Conservation (phyloP, 2,888 invertebrate genomes). For the Drosophila parthenogenetica region DNA sequence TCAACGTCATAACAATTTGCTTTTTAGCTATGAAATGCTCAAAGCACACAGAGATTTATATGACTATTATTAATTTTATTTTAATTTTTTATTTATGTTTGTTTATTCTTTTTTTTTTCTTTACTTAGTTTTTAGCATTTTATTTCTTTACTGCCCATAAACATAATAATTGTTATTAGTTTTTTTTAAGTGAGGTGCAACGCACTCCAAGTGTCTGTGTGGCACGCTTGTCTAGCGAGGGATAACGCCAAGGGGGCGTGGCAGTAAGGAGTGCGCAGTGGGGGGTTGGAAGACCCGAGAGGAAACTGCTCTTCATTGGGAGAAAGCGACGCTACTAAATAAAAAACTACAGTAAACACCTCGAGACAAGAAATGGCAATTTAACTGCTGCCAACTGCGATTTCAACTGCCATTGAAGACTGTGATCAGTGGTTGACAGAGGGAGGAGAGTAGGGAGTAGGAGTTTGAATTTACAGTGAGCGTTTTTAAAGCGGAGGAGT, state of each 20-base stretch:
- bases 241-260: slow-evolving; percentile 41
- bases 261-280: neutral
- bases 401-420: slow-evolving; percentile 42
- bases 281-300: neutral
- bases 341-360: slow-evolving; percentile 38
- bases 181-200: slow-evolving; percentile 58
- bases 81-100: slow-evolving; percentile 23
- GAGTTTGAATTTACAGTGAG: neutral
- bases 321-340: slow-evolving; percentile 63
- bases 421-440: slow-evolving; percentile 30
- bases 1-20: slow-evolving; percentile 71
- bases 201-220: slow-evolving; percentile 55
- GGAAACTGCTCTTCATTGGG: slow-evolving; percentile 41
- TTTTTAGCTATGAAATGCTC: slow-evolving; percentile 16
- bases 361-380: slow-evolving; percentile 44
- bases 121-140: neutral
- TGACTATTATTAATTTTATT: slow-evolving; percentile 40
- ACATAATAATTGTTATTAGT: slow-evolving; percentile 44
- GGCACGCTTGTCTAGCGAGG: slow-evolving; percentile 74
- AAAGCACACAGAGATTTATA: slow-evolving; percentile 26
- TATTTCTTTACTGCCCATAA: slow-evolving; percentile 19
- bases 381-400: slow-evolving; percentile 53
- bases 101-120: slow-evolving; percentile 9
- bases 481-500: slow-evolving; percentile 1
- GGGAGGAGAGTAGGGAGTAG: neutral